Percentiles rank a stretch among this genome's conserved stretches.
Conservation (phyloP, 2,797 vertebrate species). For the Corythornis leucogaster region DNA sequence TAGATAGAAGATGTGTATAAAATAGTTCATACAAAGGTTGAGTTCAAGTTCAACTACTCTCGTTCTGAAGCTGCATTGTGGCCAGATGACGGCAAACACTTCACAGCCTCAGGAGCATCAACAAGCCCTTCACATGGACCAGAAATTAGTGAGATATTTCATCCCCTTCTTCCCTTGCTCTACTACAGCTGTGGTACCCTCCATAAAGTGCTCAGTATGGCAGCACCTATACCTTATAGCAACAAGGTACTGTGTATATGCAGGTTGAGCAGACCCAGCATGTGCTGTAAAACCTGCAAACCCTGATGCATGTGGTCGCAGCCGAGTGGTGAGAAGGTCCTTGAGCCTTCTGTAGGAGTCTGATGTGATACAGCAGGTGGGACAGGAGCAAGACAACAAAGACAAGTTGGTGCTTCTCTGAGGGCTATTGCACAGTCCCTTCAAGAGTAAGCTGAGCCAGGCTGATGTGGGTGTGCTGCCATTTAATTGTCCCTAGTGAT, state of each 20-base stretch:
- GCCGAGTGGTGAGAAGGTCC: background rate
- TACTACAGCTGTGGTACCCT: background rate
- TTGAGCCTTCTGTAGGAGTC: background rate
- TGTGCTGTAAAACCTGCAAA: background rate
- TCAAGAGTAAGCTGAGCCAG: background rate
- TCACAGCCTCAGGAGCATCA: background rate
- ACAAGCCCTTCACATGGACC: background rate
- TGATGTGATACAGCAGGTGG: background rate
- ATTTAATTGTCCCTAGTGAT: background rate
- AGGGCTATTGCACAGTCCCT: accelerated
- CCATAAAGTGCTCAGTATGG: accelerated
- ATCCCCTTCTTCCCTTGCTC: background rate
- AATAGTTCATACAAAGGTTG: background rate
- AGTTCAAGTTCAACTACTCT: background rate
- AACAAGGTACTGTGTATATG: accelerated
- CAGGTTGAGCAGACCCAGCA: background rate
- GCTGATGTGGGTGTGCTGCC: background rate
- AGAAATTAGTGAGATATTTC: background rate
- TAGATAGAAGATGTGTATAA: background rate
- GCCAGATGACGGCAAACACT: background rate
- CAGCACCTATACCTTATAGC: accelerated
- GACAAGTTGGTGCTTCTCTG: background rate
- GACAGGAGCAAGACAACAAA: background rate
- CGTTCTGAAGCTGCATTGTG: background rate
- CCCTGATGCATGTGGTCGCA: background rate